Percentiles rank a stretch among this genome's conserved stretches.
Conservation (phyloP, 2,888 invertebrate species). For the Isotomurus palustris region DNA sequence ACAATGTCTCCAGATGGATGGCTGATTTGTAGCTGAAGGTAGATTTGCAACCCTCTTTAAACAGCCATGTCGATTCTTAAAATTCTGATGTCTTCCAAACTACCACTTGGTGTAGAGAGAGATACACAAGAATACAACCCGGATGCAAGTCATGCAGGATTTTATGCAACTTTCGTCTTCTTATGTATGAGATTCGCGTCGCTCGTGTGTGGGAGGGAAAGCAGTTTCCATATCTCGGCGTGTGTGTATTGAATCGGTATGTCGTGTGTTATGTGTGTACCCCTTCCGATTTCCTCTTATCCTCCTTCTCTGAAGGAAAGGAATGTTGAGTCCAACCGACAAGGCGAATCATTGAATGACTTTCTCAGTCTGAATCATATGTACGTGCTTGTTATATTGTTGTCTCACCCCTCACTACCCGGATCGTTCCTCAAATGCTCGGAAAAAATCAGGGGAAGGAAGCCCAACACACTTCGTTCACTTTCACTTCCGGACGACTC, state of each 20-base stretch:
- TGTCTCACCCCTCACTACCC: background rate
- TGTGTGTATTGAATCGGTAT: too few relatives aligned
- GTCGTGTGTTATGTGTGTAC: too few relatives aligned
- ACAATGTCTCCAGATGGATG: background rate
- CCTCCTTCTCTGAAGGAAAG: too few relatives aligned
- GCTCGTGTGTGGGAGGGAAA: background rate
- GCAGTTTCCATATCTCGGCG: background rate
- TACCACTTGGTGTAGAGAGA: too few relatives aligned
- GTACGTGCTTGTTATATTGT: too few relatives aligned
- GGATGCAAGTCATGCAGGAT: background rate
- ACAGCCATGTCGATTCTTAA: too few relatives aligned
- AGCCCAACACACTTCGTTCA: constrained; percentile 9
- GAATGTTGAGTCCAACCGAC: too few relatives aligned
- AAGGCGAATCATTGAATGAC: too few relatives aligned
- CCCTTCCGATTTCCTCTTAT: constrained; percentile 6
- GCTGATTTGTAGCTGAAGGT: background rate
- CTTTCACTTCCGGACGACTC: constrained; percentile 5
- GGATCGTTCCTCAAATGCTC: background rate
- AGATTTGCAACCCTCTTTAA: constrained; percentile 3
- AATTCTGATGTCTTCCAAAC: too few relatives aligned
- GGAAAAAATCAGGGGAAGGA: constrained; percentile 6
- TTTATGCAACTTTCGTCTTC: background rate
- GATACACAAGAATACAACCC: background rate
- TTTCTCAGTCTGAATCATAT: too few relatives aligned
- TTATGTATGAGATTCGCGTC: background rate